Evolutionary conservation across 2,113 vertebrate species (phyloP).

Genomic region (Okapia johnstoni): DNA sequence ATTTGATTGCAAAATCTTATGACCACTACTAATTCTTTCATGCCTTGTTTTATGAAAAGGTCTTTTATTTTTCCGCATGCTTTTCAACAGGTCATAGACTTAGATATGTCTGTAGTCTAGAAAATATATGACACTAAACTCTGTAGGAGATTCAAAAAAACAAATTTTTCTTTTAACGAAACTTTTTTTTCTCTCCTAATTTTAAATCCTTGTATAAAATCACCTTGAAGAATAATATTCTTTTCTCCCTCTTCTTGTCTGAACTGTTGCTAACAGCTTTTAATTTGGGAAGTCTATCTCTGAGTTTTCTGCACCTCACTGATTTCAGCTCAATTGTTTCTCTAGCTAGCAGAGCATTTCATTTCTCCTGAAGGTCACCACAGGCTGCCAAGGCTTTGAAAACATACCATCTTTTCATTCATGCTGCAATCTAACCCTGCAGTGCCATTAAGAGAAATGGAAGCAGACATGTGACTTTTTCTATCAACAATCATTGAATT

Average conservation of each 20-base stretch:
- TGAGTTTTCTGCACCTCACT: conserved; percentile 81
- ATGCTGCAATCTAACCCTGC: conserved; percentile 70
- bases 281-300: conserved; percentile 81
- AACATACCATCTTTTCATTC: conserved; percentile 78
- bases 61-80: conserved; percentile 64
- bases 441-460: conserved; percentile 80
- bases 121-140: conserved; percentile 32
- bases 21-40: conserved; percentile 59
- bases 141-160: conserved; percentile 34
- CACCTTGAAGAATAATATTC: conserved; percentile 48
- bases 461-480: conserved; percentile 69
- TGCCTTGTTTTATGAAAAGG: conserved; percentile 62
- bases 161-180: conserved; percentile 53
- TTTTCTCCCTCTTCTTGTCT: conserved; percentile 66
- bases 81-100: conserved; percentile 74
- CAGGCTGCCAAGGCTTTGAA: conserved; percentile 77
- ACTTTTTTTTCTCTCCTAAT: background rate
- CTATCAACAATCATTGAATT: conserved; percentile 73
- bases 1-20: conserved; percentile 69
- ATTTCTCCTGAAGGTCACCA: conserved; percentile 88
- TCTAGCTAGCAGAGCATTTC: conserved; percentile 79
- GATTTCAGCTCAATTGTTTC: conserved; percentile 80
- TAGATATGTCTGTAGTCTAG: conserved; percentile 33
- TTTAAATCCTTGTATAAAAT: conserved; percentile 68
- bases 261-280: conserved; percentile 77